Evolutionary conservation across 2,797 vertebrate species (phyloP).

Genomic region (Enteromius thamalakanensis): DNA sequence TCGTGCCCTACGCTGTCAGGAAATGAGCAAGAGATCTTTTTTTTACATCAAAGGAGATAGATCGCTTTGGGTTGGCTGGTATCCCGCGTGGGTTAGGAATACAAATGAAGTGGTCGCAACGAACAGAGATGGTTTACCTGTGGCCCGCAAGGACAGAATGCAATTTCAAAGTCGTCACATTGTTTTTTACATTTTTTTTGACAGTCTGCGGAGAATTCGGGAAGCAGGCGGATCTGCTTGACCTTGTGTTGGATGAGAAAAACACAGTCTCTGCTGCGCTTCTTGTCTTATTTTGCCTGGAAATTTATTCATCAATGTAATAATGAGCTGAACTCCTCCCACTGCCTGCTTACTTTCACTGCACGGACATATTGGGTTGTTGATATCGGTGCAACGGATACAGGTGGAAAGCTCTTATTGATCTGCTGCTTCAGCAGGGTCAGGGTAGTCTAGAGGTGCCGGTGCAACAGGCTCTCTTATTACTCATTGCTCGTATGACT

Average conservation of each 20-base stretch:
- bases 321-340: conserved; percentile 47
- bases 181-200: conserved; percentile 54
- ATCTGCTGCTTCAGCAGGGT: conserved; percentile 44
- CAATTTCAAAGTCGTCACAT: conserved; percentile 64
- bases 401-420: conserved; percentile 42
- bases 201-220: conserved; percentile 61
- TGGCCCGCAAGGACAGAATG: conserved; percentile 64
- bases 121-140: conserved; percentile 54
- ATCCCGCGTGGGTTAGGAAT: conserved; percentile 59
- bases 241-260: conserved; percentile 72
- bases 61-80: conserved; percentile 48
- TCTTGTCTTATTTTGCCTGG: conserved; percentile 39
- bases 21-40: conserved; percentile 60
- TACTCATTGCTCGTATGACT: conserved; percentile 46
- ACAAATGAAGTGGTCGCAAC: conserved; percentile 63
- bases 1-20: conserved; percentile 54
- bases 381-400: conserved; percentile 4
- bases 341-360: conserved; percentile 23
- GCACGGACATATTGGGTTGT: conserved; percentile 33
- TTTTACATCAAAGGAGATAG: conserved; percentile 62
- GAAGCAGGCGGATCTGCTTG: conserved; percentile 63
- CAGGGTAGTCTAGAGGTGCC: conserved; percentile 52
- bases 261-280: conserved; percentile 60
- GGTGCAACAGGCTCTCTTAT: conserved; percentile 44
- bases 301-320: conserved; percentile 55